These are phyloP conservation scores for Cyanoderma ruficeps DNA, from an alignment of 2,113 vertebrate species.

Conservation along the genomic window DNA sequence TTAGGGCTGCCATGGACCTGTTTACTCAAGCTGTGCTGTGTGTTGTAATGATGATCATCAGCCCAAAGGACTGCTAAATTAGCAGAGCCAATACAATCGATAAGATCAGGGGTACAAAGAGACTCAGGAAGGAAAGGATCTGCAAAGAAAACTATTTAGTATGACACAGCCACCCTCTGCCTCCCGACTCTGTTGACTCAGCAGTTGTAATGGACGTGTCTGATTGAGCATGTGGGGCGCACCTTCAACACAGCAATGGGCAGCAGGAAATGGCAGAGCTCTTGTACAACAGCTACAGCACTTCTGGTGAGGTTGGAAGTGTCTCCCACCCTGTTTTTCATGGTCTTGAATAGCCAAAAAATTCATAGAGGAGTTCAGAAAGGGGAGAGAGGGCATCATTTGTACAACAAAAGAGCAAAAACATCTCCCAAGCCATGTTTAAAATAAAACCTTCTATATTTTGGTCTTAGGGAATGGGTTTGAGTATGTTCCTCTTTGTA, in stretches of 20 bases:
- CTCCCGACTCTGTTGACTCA: constrained; percentile 43
- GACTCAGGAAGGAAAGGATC: constrained; percentile 19
- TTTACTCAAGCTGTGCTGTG: constrained; percentile 42
- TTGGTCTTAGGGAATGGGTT: neutral
- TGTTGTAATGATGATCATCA: constrained; percentile 69
- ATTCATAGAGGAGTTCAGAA: neutral
- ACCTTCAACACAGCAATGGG: neutral
- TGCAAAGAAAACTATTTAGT: constrained; percentile 65
- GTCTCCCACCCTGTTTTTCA: neutral
- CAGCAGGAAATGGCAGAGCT: neutral
- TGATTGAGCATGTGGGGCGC: constrained; percentile 1
- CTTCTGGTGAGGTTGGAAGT: neutral
- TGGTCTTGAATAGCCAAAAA: neutral
- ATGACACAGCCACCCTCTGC: constrained; percentile 25
- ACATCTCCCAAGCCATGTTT: neutral
- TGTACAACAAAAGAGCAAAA: neutral
- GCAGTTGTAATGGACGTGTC: constrained; percentile 17
- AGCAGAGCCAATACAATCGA: constrained; percentile 71
- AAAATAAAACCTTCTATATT: neutral
- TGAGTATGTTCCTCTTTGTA: neutral
- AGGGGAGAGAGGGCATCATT: neutral
- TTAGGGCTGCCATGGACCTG: constrained; percentile 33
- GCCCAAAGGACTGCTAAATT: constrained; percentile 74
- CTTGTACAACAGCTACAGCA: neutral
- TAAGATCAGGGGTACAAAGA: constrained; percentile 61